Conservation (phyloP, 2,797 vertebrate species). For the Amniataba percoides region DNA sequence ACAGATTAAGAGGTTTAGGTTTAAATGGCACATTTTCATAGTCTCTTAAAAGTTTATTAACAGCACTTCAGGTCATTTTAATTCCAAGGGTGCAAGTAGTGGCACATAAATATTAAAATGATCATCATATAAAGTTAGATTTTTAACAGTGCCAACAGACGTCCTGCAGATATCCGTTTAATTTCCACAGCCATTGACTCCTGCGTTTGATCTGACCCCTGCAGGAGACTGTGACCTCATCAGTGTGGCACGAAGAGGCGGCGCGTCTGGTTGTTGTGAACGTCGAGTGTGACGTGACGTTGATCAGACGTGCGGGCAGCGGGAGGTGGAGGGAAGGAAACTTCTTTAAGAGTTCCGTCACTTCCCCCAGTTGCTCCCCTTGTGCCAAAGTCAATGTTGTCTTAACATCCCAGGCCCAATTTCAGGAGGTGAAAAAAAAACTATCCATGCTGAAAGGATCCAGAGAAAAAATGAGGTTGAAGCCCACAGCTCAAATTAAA, state of each 20-base stretch:
- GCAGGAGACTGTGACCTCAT: constrained; percentile 55
- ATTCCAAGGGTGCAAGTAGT: neutral
- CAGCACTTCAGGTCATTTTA: too few species aligned
- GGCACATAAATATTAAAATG: neutral
- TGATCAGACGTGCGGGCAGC: constrained; percentile 46
- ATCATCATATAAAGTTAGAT: neutral
- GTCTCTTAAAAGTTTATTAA: neutral
- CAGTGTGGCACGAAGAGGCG: neutral
- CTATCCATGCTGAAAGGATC: constrained; percentile 47
- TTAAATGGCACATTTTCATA: too few species aligned
- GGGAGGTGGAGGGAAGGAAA: constrained; percentile 43
- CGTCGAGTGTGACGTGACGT: constrained; percentile 43
- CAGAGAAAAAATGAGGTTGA: constrained; percentile 36
- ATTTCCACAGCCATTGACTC: constrained; percentile 14
- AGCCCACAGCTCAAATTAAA: constrained; percentile 66
- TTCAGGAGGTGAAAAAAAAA: constrained; percentile 63
- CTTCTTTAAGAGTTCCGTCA: constrained; percentile 66
- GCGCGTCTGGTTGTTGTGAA: constrained; percentile 39
- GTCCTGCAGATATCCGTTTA: neutral
- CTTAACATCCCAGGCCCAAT: constrained; percentile 58
- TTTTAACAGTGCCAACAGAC: neutral
- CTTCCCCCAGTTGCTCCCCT: constrained; percentile 51
- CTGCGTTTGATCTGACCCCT: constrained; percentile 32
- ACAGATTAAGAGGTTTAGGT: neutral
- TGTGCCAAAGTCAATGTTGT: constrained; percentile 81